Base-by-base conservation (phyloP, 2,888 invertebrate species). In the Drosophila kambysellisi region DNA sequence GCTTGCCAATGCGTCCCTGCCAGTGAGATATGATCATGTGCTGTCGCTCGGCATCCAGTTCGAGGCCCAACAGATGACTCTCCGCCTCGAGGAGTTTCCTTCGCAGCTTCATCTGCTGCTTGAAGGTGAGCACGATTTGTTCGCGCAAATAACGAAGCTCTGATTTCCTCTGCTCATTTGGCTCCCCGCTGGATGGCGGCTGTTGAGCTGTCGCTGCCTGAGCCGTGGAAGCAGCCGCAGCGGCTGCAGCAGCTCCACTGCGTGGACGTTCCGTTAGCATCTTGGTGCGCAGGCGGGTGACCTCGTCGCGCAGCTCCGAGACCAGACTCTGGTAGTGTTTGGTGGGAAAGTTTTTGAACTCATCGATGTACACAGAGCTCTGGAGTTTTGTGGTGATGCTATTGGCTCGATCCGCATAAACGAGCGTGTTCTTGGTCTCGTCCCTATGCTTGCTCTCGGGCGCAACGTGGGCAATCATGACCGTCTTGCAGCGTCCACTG, bases 401-500 rank as follows among this genome's bases (percentile, higher is more conserved):
- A 84, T 97, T 97, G 4, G 99, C 99, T 66, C 98, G 95, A 92
- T 98, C 97, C 0, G 99, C 99, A 93, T 99, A 99, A 54, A 97
- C 96, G 35, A 99, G 94, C 0, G 99, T 99, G 91, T 98, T 99
- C 82, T 98, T 95, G 4, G 97, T 97, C 93, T 99, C 99, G 91
- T 99, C 99, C 37, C 97, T 96, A 89, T 97, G 96, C 9, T 94
- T 93, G 20, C 95, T 95, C 41, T 97, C 96, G 0, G 99, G 97
- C 2, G 98, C 97, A 48, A 99, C 97, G 93, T 99, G 98, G 4
- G 99, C 99, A 69, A 99, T 97, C 99, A 99, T 99, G 17, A 98
- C 98, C 0, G 99, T 99, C 87, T 97, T 96, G 91, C 98, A 98
- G 91, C 98, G 98, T 8, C 99, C 98, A 81, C 97, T 96, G 41